phyloP scores from a whole-genome alignment of 2,113 vertebrate species.

The Stegostoma tigrinum region DNA sequence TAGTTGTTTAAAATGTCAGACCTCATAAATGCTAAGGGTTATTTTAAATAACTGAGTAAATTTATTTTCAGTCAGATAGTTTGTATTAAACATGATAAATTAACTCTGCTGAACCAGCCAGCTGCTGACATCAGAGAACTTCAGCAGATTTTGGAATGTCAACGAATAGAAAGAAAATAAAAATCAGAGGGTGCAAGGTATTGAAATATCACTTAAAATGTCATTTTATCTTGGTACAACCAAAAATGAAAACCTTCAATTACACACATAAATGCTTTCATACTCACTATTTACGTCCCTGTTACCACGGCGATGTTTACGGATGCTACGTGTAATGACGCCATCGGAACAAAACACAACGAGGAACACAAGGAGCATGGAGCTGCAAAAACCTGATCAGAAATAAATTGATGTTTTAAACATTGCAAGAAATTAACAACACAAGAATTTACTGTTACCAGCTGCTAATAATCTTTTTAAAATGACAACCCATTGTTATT shows the following conservation, averaged over 20 bases:
- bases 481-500: background rate
- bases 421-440: background rate
- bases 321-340: background rate
- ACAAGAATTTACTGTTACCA: background rate
- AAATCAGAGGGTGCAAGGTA: background rate
- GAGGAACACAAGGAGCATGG: conserved; percentile 9
- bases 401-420: background rate
- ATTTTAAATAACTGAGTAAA: background rate
- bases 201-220: background rate
- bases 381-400: background rate
- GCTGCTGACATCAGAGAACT: background rate
- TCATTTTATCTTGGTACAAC: background rate
- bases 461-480: background rate
- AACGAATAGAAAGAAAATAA: background rate
- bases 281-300: conserved; percentile 11
- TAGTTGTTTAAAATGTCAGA: background rate
- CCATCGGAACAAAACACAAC: background rate
- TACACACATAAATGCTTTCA: background rate
- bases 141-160: background rate
- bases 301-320: background rate
- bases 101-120: background rate
- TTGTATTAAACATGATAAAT: background rate
- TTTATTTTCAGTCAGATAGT: background rate
- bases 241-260: background rate
- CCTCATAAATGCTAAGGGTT: background rate